Evolutionary conservation across 2,113 vertebrate genomes (phyloP), one percentile per base, ranked within the genome.

Genomic region (Thalassarche chlororhynchos): DNA sequence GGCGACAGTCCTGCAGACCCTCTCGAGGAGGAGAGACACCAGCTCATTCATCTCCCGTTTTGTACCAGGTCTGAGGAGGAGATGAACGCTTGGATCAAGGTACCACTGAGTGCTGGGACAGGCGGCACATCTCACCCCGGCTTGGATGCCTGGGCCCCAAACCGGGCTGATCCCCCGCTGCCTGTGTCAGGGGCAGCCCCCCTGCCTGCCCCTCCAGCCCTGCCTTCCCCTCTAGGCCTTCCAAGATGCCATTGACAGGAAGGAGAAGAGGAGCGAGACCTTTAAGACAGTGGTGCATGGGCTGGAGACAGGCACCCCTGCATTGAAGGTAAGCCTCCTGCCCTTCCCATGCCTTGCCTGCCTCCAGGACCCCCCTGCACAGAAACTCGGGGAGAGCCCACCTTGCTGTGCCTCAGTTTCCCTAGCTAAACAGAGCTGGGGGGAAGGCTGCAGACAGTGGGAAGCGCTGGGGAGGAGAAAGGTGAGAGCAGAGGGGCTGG

Each of bases 71-170:
- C 98, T 61, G 94, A 9, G 52, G 98, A 98, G 80, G 98, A 98
- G 71, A 98, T 98, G 98, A 58, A 95, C 1, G 70, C 93, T 78
- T 98, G 98, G 98, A 96, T 99, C 36, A 93, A 98, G 98, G 98
- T 98, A 98, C 36, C 16, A 14, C 13, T 0, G 10, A 32, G 71
- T 17, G 38, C 95, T 87, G 81, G 57, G 54, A 65, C 61, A 62
- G 40, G 34, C 1, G 2, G 29, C 64, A 26, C 40, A 44, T 64
- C 34, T 32, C 16, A 12, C 17, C 38, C 74, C 60, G 21, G 40
- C 28, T 47, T 49, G 84, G 75, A 9, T 40, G 40, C 40, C 31
- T 34, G 55, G 34, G 57, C 34, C 34, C 34, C 57, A n/a, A 60
- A 60, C 21, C 9, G 14, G 57, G 57, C 57, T 58, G 57, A 58